Conservation (phyloP, 2,113 vertebrate genomes). For the Capra hircus region DNA sequence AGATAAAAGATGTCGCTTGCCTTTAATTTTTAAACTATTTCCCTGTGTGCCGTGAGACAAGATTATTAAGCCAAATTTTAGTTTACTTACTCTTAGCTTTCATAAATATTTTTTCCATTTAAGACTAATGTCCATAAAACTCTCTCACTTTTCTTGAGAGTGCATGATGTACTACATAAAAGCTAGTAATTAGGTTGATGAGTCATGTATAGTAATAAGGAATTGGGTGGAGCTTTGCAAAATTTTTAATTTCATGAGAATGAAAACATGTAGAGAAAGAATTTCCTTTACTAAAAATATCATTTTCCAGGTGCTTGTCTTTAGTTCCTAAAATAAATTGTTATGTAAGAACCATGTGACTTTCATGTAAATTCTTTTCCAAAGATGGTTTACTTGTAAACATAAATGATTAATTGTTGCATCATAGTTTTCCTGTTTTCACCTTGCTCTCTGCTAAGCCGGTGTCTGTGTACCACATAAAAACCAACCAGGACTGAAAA, state of each 20-base stretch:
- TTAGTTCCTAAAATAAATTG: background rate
- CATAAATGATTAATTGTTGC: conserved; percentile 35
- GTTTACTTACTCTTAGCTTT: background rate
- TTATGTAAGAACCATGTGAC: background rate
- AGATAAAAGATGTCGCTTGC: background rate
- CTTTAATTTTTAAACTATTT: background rate
- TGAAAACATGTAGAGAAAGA: background rate
- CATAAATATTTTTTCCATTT: background rate
- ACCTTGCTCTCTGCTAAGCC: conserved; percentile 17
- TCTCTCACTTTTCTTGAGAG: background rate
- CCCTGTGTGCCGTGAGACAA: background rate
- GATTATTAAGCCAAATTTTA: background rate
- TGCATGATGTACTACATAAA: background rate
- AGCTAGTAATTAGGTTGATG: conserved; percentile 31
- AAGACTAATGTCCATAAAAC: background rate
- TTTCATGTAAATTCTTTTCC: background rate
- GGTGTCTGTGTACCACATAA: background rate
- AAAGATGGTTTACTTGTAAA: conserved; percentile 48
- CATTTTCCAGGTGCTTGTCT: background rate
- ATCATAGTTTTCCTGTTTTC: conserved; percentile 9
- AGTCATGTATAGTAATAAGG: conserved; percentile 15
- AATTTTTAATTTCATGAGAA: conserved; percentile 24
- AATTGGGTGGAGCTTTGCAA: conserved; percentile 34
- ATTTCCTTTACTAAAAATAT: background rate
- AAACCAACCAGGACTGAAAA: conserved; percentile 31